A percentile compares a stretch with the other conserved stretches of the same genome.
Evolutionary conservation across 2,888 invertebrate genomes (phyloP).

Genomic region (Acanthoscelides obtectus): DNA sequence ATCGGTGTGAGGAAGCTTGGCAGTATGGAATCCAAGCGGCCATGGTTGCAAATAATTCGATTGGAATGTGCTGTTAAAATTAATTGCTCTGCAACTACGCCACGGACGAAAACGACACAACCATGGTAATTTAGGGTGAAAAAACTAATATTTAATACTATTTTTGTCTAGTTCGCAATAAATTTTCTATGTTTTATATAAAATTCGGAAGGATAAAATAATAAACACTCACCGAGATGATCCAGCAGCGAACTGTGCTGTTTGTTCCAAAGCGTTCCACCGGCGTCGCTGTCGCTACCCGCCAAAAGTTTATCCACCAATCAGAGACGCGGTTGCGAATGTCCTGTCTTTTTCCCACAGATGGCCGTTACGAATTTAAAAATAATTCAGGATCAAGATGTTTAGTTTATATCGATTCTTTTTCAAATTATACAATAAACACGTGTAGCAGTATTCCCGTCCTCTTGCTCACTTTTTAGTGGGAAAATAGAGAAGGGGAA

Average conservation of each 20-base stretch:
- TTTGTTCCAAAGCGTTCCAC: constrained; percentile 40
- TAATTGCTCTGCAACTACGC: constrained; percentile 37
- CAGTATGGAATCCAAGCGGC: constrained; percentile 37
- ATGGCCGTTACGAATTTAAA: not conserved
- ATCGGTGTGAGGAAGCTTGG: constrained; percentile 26
- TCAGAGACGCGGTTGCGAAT: constrained; percentile 17
- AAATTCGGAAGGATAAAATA: constrained; percentile 39
- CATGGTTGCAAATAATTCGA: constrained; percentile 40
- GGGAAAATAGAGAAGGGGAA: not conserved
- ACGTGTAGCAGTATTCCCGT: not conserved
- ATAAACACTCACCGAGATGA: constrained; percentile 38
- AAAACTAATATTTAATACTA: constrained; percentile 44
- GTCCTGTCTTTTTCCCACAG: not conserved
- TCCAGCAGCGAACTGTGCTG: constrained; percentile 13
- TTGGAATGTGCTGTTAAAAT: constrained; percentile 33
- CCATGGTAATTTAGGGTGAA: constrained; percentile 39
- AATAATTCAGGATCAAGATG: not conserved
- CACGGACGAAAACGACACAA: constrained; percentile 24
- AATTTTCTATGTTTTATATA: constrained; percentile 42
- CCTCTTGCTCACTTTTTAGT: not conserved
- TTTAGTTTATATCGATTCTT: not conserved
- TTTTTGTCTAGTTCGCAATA: constrained; percentile 32
- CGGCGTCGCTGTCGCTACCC: constrained; percentile 38
- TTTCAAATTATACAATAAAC: not conserved
- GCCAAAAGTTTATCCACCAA: constrained; percentile 43